A percentile compares a stretch with the other conserved stretches of the same genome.
Conservation (phyloP, 2,797 vertebrate genomes). For the Hemibagrus guttatus region DNA sequence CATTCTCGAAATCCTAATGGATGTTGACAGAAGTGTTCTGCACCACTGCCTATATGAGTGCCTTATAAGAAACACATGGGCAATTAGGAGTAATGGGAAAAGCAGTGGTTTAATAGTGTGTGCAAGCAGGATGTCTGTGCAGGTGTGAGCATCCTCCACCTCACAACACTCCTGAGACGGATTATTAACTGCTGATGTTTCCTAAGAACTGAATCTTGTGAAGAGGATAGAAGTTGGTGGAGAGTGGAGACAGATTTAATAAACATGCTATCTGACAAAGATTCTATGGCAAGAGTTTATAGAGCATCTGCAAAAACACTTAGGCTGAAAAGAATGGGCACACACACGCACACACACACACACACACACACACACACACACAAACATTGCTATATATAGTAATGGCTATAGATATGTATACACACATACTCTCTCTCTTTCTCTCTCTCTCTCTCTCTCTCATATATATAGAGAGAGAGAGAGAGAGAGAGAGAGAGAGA, state of each 20-base stretch:
- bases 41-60: conserved; percentile 44
- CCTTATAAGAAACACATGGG: conserved; percentile 68
- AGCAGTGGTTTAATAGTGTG: conserved; percentile 60
- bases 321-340: conserved; percentile 34
- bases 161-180: conserved; percentile 64
- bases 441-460: too few relatives aligned
- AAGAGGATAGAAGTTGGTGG: not conserved
- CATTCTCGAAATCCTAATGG: conserved; percentile 18
- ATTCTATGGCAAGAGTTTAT: conserved; percentile 36
- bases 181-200: conserved; percentile 52
- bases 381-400: too few relatives aligned
- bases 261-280: conserved; percentile 52
- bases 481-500: too few relatives aligned
- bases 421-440: too few relatives aligned
- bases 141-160: conserved; percentile 66
- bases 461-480: too few relatives aligned
- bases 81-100: conserved; percentile 67
- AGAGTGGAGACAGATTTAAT: conserved; percentile 45
- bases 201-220: not conserved
- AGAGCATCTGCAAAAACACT: conserved; percentile 51
- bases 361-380: not conserved
- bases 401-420: too few relatives aligned
- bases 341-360: not conserved
- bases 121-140: conserved; percentile 53
- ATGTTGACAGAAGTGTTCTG: conserved; percentile 25